phyloP scores from a whole-genome alignment of 2,888 invertebrate species.

The Diarsia mendica region DNA sequence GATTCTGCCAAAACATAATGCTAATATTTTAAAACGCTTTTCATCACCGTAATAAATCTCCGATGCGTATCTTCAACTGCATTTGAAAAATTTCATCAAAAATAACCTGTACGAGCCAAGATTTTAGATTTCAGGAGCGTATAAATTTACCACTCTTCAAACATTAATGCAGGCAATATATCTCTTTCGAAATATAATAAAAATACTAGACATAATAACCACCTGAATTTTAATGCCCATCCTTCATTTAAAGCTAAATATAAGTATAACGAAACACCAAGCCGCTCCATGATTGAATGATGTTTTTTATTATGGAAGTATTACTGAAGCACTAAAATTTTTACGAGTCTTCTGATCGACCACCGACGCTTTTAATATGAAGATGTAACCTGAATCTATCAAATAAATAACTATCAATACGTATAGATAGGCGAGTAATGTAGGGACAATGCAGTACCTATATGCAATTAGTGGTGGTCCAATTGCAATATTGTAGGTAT shows the following conservation, averaged over 20 bases:
- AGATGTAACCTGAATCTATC: conserved; percentile 50
- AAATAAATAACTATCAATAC: conserved; percentile 4
- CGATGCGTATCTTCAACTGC: conserved; percentile 6
- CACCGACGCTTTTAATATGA: conserved; percentile 69
- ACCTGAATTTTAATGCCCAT: conserved; percentile 60
- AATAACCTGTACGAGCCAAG: neutral
- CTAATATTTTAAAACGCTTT: conserved; percentile 20
- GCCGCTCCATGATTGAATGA: conserved; percentile 72
- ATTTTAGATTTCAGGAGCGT: conserved; percentile 12
- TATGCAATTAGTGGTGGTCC: neutral
- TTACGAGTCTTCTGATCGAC: conserved; percentile 71
- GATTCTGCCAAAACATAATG: neutral
- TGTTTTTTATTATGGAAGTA: conserved; percentile 75
- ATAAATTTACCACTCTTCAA: conserved; percentile 42
- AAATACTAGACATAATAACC: conserved; percentile 49
- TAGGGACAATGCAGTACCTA: neutral
- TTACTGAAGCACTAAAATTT: conserved; percentile 75
- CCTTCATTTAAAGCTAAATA: conserved; percentile 72
- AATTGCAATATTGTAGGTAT: conserved; percentile 2
- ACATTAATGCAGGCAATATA: conserved; percentile 47
- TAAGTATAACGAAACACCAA: conserved; percentile 70
- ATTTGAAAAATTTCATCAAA: conserved; percentile 7
- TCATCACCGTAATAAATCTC: conserved; percentile 25
- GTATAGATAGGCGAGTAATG: conserved; percentile 5
- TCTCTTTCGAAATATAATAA: conserved; percentile 44